Conservation (phyloP, 1,140 invertebrate genomes). For the Rhynchophorus ferrugineus region DNA sequence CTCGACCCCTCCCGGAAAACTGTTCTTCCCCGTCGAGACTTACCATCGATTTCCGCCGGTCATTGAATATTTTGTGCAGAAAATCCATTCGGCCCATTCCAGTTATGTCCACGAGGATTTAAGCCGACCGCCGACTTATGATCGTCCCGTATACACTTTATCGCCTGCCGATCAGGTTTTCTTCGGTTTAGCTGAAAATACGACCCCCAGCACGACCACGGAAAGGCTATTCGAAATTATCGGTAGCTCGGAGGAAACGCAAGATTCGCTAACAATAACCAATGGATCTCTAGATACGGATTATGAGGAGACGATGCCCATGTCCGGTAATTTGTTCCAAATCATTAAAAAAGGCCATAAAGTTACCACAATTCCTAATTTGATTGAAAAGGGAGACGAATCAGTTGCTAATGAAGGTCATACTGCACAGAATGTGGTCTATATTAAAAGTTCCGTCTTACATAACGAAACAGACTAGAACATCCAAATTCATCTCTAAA, state of each 20-base stretch:
- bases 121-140: constrained; percentile 39
- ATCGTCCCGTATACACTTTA: constrained; percentile 34
- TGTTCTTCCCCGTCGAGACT: constrained; percentile 25
- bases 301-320: background rate
- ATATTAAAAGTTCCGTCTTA: constrained; percentile 10
- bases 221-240: constrained; percentile 27
- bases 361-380: background rate
- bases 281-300: background rate
- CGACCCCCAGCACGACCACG: constrained; percentile 6
- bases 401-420: background rate
- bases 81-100: constrained; percentile 53
- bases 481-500: too few relatives aligned
- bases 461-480: too few relatives aligned
- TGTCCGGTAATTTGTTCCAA: too few relatives aligned
- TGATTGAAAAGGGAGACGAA: background rate
- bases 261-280: background rate
- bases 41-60: constrained; percentile 51
- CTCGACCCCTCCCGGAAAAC: too few relatives aligned
- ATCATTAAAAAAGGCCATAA: background rate
- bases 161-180: constrained; percentile 25
- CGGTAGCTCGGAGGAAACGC: background rate
- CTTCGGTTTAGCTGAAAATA: constrained; percentile 12
- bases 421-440: background rate
- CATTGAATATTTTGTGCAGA: constrained; percentile 53
- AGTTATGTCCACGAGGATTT: constrained; percentile 46